These are phyloP conservation scores for Sipha flava DNA, from an alignment of 1,140 invertebrate species.

Conservation along the genomic window DNA sequence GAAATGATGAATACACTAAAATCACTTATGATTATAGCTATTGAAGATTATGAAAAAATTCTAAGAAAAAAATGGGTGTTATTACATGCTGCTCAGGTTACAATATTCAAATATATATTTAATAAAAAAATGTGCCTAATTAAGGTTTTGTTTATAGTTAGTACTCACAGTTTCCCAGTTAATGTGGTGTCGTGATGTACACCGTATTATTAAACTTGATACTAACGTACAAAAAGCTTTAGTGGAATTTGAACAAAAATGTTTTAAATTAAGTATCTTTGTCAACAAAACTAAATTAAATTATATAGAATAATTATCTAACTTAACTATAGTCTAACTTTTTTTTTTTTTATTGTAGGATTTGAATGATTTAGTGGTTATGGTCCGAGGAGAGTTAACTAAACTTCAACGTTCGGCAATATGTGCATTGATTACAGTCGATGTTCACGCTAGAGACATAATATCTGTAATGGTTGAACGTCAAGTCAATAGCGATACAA, in stretches of 20 bases:
- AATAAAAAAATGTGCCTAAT: too few relatives aligned
- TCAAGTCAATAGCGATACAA: slow-evolving; percentile 55
- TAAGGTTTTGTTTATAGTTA: too few relatives aligned
- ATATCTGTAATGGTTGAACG: slow-evolving; percentile 59
- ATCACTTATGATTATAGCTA: slow-evolving; percentile 61
- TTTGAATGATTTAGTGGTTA: slow-evolving; percentile 63
- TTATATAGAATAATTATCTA: slow-evolving; percentile 32
- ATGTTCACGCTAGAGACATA: slow-evolving; percentile 65
- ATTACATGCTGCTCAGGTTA: slow-evolving; percentile 52
- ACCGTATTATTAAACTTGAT: slow-evolving; percentile 52
- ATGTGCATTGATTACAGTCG: slow-evolving; percentile 41
- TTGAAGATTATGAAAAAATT: slow-evolving; percentile 53
- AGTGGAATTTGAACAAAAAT: not conserved
- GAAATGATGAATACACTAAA: slow-evolving; percentile 70
- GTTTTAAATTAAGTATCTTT: slow-evolving; percentile 18
- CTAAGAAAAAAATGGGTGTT: slow-evolving; percentile 55
- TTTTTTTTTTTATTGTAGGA: slow-evolving; percentile 60
- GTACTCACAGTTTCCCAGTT: slow-evolving; percentile 76
- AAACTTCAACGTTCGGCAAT: slow-evolving; percentile 68
- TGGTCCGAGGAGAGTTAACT: slow-evolving; percentile 63
- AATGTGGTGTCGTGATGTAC: slow-evolving; percentile 72
- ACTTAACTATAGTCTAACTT: slow-evolving; percentile 50
- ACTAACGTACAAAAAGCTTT: slow-evolving; percentile 42
- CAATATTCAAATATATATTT: too few relatives aligned
- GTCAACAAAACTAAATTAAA: not conserved